Evolutionary conservation across 2,113 vertebrate genomes (phyloP).

Genomic region (Hippocampus guttulatus): DNA sequence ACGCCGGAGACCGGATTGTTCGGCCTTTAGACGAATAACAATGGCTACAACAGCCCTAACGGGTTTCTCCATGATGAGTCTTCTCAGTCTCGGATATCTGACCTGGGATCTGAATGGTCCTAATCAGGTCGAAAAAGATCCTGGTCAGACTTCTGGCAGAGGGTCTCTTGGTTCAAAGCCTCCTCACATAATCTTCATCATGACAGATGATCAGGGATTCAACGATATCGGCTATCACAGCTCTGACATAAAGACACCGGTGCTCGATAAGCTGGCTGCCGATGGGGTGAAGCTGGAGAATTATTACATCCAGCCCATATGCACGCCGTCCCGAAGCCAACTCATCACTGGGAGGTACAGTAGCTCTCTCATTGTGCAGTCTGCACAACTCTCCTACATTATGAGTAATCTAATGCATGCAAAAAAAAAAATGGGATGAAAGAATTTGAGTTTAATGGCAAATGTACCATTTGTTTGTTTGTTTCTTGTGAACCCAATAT

Average conservation of each 20-base stretch:
- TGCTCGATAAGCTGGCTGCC: constrained; percentile 87
- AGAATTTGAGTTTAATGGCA: background rate
- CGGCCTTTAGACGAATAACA: constrained; percentile 9
- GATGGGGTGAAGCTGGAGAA: constrained; percentile 95
- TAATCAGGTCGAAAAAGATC: constrained; percentile 77
- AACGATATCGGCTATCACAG: constrained; percentile 94
- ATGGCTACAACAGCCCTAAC: constrained; percentile 86
- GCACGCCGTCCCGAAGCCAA: constrained; percentile 93
- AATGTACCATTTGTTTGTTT: background rate
- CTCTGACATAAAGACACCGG: constrained; percentile 89
- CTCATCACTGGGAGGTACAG: constrained; percentile 94
- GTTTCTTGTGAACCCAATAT: background rate
- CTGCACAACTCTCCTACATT: background rate
- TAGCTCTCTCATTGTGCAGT: too few relatives aligned
- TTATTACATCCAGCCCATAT: constrained; percentile 97
- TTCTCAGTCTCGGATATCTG: constrained; percentile 91
- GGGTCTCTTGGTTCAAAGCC: constrained; percentile 58
- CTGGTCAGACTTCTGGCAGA: constrained; percentile 40
- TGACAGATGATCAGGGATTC: constrained; percentile 95
- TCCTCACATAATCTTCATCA: constrained; percentile 94
- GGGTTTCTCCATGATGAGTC: constrained; percentile 87
- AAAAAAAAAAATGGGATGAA: background rate
- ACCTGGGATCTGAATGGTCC: constrained; percentile 91
- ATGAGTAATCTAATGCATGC: background rate
- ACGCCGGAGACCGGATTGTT: background rate